Percentiles rank a stretch among this genome's conserved stretches.
These are phyloP conservation scores for Drosophila repletoides DNA, from an alignment of 1,140 invertebrate species.

Conservation along the genomic window DNA sequence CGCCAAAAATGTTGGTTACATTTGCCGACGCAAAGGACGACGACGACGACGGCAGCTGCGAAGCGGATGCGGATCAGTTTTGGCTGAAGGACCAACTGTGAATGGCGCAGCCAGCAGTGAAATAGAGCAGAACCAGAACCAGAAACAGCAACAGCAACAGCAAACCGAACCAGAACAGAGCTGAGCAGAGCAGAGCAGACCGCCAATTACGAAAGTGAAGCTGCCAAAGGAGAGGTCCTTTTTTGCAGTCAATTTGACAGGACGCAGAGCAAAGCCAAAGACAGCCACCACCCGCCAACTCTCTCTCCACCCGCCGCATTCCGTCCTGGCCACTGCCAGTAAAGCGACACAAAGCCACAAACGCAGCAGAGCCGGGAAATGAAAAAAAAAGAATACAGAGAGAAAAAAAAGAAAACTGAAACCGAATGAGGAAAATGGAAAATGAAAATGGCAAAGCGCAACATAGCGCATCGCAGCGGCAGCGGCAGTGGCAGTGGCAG, in stretches of 20 bases:
- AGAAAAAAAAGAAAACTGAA: slow-evolving; percentile 7
- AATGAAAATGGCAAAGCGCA: slow-evolving; percentile 29
- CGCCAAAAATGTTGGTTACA: slow-evolving; percentile 7
- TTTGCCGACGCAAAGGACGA: slow-evolving; percentile 60
- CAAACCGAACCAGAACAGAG: slow-evolving; percentile 5
- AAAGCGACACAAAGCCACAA: slow-evolving; percentile 53
- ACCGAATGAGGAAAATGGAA: slow-evolving; percentile 39
- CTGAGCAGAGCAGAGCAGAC: slow-evolving; percentile 67
- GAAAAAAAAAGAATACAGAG: slow-evolving; percentile 29
- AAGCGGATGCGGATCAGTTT: slow-evolving; percentile 63
- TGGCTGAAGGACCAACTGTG: slow-evolving; percentile 76
- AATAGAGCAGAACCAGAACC: slow-evolving; percentile 26
- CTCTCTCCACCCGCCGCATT: slow-evolving; percentile 4
- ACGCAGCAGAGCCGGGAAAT: slow-evolving; percentile 26
- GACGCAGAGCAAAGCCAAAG: slow-evolving; percentile 73
- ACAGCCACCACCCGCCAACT: slow-evolving; percentile 34
- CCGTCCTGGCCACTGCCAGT: not conserved
- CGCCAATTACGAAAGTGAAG: slow-evolving; percentile 82
- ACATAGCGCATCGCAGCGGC: slow-evolving; percentile 15
- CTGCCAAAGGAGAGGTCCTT: slow-evolving; percentile 80
- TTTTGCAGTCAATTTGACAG: slow-evolving; percentile 82
- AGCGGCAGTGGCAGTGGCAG: slow-evolving; percentile 6
- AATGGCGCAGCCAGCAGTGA: slow-evolving; percentile 55
- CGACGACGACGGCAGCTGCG: slow-evolving; percentile 31
- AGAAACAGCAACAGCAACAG: not conserved